Evolutionary conservation across 2,888 invertebrate genomes (phyloP).

Genomic region (Hemaris fuciformis): DNA sequence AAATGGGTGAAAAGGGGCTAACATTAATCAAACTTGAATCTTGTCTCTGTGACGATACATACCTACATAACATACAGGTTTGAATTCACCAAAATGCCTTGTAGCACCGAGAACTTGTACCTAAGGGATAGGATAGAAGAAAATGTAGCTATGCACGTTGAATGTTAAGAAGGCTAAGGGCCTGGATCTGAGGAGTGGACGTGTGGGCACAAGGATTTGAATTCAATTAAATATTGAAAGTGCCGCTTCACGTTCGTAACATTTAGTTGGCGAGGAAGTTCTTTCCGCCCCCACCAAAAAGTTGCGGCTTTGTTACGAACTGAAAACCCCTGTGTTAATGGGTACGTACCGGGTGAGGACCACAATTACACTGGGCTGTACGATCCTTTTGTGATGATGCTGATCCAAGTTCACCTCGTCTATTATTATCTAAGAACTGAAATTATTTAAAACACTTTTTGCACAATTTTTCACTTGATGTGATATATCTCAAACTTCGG

Average conservation of each 20-base stretch:
- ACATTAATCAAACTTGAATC: too few species aligned
- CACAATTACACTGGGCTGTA: conserved; percentile 32
- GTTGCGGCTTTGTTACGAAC: conserved; percentile 37
- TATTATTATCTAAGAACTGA: not conserved
- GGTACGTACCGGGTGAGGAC: conserved; percentile 24
- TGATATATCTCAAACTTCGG: too few species aligned
- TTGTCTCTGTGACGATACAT: not conserved
- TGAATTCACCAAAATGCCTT: not conserved
- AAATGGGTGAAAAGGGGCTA: too few species aligned
- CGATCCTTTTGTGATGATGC: conserved; percentile 13
- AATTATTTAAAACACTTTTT: too few species aligned
- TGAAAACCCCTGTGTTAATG: conserved; percentile 17
- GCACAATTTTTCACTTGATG: too few species aligned
- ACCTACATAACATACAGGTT: not conserved
- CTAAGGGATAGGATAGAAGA: not conserved
- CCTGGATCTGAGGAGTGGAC: not conserved
- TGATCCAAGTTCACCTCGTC: not conserved
- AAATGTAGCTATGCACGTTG: not conserved
- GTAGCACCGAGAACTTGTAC: not conserved
- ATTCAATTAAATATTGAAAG: conserved; percentile 18
- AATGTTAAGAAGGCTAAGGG: not conserved
- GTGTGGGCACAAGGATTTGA: conserved; percentile 14
- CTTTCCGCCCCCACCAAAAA: conserved; percentile 27
- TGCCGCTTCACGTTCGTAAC: conserved; percentile 27
- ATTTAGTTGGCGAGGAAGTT: conserved; percentile 26